Evolutionary conservation across 2,113 vertebrate species (phyloP), one percentile per base, ranked within the genome.

Genomic region (Redunca redunca): DNA sequence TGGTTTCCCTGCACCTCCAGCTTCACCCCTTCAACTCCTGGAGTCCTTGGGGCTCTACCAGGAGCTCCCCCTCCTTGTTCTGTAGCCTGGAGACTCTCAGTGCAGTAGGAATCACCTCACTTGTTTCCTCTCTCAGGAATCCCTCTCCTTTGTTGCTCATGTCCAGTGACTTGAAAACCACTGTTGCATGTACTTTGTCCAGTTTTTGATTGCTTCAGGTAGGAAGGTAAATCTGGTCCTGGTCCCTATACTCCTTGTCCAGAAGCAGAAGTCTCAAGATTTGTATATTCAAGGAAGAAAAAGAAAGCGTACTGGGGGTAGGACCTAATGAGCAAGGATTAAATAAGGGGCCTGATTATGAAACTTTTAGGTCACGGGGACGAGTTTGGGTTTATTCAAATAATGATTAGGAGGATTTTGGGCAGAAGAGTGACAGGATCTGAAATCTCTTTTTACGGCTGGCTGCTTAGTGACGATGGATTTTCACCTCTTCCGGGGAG

Each of bases 211-310:
- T 33, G 62, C 81, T 96, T 82, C 33, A 78, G 71, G 43, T 33
- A 78, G 55, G 46, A 60, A 14, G 71, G 33, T 87, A 50, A 43
- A 87, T 91, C 30, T 93, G 17, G 15, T 53, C 6, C 16, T 93
- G 15, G 15, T 58, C 2, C 12, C 15, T 83, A 1, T n/a, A 36
- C 13, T 53, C 43, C 89, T 96, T 88, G 15, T 94, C 53, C 14
- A 43, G 84, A 92, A 92, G 48, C 43, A 86, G 48, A 78, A 93
- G 28, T 74, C 50, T 97, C 48, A 88, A 82, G 46, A 52, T 97
- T 93, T 88, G 26, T 26, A 55, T 91, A 46, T 62, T 87, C 64
- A 86, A 64, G 83, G 50, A 83, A 89, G 48, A 67, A 88, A 95
- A 91, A 64, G 21, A 80, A 77, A 86, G 57, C 19, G 8, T 57